phyloP scores from a whole-genome alignment of 2,888 invertebrate genomes.

The Listrodromus nycthemerus region DNA sequence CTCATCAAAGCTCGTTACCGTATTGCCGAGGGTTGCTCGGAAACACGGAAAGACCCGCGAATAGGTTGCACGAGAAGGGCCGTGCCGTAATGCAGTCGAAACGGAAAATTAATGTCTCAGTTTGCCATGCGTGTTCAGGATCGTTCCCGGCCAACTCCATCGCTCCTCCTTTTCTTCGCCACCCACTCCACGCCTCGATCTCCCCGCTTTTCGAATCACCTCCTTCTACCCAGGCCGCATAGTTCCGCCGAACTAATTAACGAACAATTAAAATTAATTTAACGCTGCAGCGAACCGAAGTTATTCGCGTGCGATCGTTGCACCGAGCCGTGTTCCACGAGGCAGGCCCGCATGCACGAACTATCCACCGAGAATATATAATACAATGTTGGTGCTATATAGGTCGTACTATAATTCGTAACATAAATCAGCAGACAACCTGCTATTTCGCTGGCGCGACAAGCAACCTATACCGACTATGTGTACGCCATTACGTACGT shows the following conservation, averaged over 20 bases:
- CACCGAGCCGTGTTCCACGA: slow-evolving; percentile 37
- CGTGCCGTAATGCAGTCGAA: slow-evolving; percentile 20
- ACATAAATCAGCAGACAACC: slow-evolving; percentile 70
- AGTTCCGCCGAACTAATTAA: slow-evolving; percentile 78
- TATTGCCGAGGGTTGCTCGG: not conserved
- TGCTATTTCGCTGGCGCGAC: slow-evolving; percentile 58
- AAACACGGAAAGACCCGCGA: not conserved
- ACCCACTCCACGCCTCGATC: not conserved
- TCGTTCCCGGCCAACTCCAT: slow-evolving; percentile 25
- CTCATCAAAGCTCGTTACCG: not conserved
- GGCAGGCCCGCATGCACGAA: slow-evolving; percentile 41
- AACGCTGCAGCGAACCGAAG: slow-evolving; percentile 72
- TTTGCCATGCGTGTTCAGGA: slow-evolving; percentile 12
- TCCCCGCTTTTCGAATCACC: slow-evolving; percentile 13
- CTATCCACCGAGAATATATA: slow-evolving; percentile 14
- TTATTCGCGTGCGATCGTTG: slow-evolving; percentile 72
- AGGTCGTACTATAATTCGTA: slow-evolving; percentile 62
- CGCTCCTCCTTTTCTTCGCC: not conserved
- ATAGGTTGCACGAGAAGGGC: not conserved
- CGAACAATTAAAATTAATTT: slow-evolving; percentile 80
- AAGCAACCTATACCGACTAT: slow-evolving; percentile 46
- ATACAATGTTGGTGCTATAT: slow-evolving; percentile 13
- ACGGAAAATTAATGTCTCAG: slow-evolving; percentile 67
- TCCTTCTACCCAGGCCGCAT: slow-evolving; percentile 64
- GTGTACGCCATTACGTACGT: slow-evolving; percentile 63